Conservation (phyloP, 2,888 invertebrate species). For the Flexamia atlantica region DNA sequence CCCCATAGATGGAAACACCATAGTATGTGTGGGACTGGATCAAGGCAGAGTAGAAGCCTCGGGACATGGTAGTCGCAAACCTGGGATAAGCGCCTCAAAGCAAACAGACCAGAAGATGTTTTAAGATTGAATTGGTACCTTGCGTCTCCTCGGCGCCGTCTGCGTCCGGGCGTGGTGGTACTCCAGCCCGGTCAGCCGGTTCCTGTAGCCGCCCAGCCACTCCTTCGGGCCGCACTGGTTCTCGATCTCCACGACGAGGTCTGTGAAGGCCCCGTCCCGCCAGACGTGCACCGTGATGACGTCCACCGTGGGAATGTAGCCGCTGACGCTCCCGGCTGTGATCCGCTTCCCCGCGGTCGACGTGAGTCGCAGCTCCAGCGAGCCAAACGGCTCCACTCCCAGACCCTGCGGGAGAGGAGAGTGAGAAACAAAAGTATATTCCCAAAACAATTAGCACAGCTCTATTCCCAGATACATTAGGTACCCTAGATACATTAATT, state of each 20-base stretch:
- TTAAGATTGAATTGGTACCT: too few relatives aligned
- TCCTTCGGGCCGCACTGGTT: conserved; percentile 83
- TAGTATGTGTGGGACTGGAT: too few relatives aligned
- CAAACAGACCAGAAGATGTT: too few relatives aligned
- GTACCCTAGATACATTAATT: too few relatives aligned
- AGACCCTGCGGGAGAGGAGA: too few relatives aligned
- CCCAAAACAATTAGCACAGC: too few relatives aligned
- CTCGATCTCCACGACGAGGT: conserved; percentile 79
- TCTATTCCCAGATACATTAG: too few relatives aligned
- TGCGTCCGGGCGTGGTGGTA: conserved; percentile 92
- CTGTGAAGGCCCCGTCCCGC: conserved; percentile 74
- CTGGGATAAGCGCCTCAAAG: too few relatives aligned
- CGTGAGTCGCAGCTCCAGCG: conserved; percentile 68
- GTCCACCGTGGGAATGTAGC: conserved; percentile 74
- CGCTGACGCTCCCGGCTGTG: conserved; percentile 47
- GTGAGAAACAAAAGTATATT: too few relatives aligned
- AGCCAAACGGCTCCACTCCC: conserved; percentile 72
- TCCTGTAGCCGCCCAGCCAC: conserved; percentile 88
- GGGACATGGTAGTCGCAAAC: too few relatives aligned
- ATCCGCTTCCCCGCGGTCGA: conserved; percentile 57
- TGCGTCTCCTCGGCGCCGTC: conserved; percentile 68
- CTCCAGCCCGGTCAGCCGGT: conserved; percentile 82
- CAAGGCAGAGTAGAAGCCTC: too few relatives aligned
- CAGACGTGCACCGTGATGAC: conserved; percentile 78
- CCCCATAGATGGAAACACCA: too few relatives aligned